Base-by-base conservation (phyloP, 2,797 vertebrate species). In the Notolabrus celidotus region DNA sequence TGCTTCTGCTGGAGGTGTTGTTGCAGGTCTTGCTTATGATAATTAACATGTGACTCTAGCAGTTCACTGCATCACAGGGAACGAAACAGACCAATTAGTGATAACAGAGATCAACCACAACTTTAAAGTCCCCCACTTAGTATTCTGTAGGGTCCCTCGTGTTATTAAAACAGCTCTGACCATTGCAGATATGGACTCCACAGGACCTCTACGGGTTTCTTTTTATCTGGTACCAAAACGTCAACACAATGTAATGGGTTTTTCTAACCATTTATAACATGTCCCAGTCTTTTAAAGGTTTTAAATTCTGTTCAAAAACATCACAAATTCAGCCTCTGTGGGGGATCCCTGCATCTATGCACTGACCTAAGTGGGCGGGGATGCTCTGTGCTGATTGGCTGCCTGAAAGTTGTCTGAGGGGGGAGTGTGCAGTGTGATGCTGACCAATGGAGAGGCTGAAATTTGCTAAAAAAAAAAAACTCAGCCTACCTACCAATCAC, bases 1-100 rank as follows among this genome's bases (percentile, higher is more conserved):
- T 53, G 71, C 52, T 72, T 78, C 80, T 79, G 74, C 73, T 77
- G 50, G 72, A 71, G 66, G 56, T 72, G 62, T 71, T 69, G 75
- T 87, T 79, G 78, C 62, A 73, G 71, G 67, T 63, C 58, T 82
- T 17, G 71, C 82, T 75, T 39, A 68, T 77, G 69, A 67, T 80
- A 88, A 91, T 88, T 84, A 86, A 77, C 65, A 83, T 56, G 47
- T 81, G 72, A 79, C 71, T 74, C 74, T 66, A 52, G 82, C 67
- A 59, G 66, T 22, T 31, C 20, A 11, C 27, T 10, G 16, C 71
- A 61, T 74, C 39, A 15, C 11, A 15, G 50, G 29, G 22, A 67
- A 67, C 39, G 65, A 74, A 86, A 79, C 46, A 20, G 71, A 86
- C 73, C 66, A 84, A 80, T 91, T 86, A 82, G 41, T 45, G 64